Base-by-base conservation (phyloP, 2,113 vertebrate genomes). In the Glaucidium brasilianum region DNA sequence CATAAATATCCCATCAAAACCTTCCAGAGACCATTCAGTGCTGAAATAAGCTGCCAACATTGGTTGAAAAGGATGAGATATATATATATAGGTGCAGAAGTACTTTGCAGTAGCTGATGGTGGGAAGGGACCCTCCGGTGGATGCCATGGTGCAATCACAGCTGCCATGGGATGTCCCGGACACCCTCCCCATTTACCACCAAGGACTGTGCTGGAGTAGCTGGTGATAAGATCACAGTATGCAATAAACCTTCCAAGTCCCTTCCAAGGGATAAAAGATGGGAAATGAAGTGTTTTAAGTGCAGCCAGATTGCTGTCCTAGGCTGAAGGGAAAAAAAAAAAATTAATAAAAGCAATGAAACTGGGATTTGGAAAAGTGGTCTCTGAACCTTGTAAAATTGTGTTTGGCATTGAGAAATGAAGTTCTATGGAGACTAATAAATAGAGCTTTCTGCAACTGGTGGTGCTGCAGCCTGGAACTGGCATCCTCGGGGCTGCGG, bases 261-360 rank as follows among this genome's bases (percentile, higher is more conserved):
- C 69, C 45, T 94, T 93, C 62, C 66, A 80, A 88, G 21, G 75
- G 82, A 80, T 76, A 58, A 90, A 93, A 90, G 55, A 85, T 60
- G 86, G 79, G 75, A 83, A 92, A 15, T 0, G 1, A 85, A 94
- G 17, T 56, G 93, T 94, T 96, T 95, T 15, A 92, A 92, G 91
- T 91, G 71, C 71, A 55, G 89, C 95, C 93, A 96, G 89, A 60
- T 64, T 68, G 62, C 79, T 91, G 91, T 85, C 75, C 49, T 21
- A 3, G n/a, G 62, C 83, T 59, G 66, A 67, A 75, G 60, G 77
- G 81, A 25, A 60, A 34, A 39, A 39, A 39, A 39, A 68, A 71
- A 69, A 66, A 71, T 73, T 15, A 4, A 58, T 30, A 88, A 34
- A 88, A 59, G 43, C 50, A 76, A 47, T 68, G 92, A 60, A 71